Evolutionary conservation across 2,113 vertebrate species (phyloP).

Genomic region (Eurypyga helias): DNA sequence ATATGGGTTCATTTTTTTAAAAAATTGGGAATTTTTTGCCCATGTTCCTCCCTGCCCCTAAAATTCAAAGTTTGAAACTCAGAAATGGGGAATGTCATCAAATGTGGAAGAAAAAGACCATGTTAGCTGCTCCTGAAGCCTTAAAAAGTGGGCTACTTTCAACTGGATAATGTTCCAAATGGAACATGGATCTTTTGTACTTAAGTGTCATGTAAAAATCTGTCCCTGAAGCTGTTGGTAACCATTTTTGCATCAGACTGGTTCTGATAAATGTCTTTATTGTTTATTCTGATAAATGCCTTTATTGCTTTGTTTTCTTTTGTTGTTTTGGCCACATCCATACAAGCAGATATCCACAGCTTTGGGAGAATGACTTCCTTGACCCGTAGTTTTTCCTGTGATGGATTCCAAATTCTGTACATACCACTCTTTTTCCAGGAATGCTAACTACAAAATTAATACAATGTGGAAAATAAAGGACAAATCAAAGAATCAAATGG

Average conservation of each 20-base stretch:
- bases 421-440: constrained; percentile 41
- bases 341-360: neutral
- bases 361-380: neutral
- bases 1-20: neutral
- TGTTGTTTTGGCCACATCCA: neutral
- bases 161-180: neutral
- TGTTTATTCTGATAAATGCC: neutral
- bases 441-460: constrained; percentile 39
- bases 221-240: neutral
- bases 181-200: neutral
- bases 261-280: neutral
- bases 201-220: neutral
- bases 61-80: neutral
- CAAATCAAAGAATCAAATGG: neutral
- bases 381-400: neutral
- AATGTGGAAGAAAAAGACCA: neutral
- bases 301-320: too few relatives aligned
- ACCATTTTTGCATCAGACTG: neutral
- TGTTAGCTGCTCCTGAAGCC: neutral
- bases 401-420: constrained; percentile 30
- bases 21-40: neutral
- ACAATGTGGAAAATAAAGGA: constrained; percentile 7
- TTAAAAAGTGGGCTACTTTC: neutral
- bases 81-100: neutral
- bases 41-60: neutral